Evolutionary conservation across 2,797 vertebrate genomes (phyloP).

Genomic region (Lophius americanus): DNA sequence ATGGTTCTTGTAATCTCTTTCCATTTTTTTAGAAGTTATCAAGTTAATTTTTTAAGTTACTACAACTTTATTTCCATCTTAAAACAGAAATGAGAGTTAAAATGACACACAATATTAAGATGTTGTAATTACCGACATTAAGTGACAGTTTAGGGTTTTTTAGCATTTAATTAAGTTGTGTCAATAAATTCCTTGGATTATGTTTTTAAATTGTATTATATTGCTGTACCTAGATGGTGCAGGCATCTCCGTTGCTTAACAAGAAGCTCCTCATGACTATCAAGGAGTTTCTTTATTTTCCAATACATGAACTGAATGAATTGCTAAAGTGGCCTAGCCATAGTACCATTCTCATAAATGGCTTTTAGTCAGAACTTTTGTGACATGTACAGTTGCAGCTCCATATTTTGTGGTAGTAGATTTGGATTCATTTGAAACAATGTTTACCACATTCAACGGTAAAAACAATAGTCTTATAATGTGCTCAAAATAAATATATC

Average conservation of each 20-base stretch:
- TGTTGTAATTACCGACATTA: too few species aligned
- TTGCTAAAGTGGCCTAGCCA: slow-evolving; percentile 24
- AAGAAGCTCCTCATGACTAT: slow-evolving; percentile 46
- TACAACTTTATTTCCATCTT: too few species aligned
- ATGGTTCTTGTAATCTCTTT: too few species aligned
- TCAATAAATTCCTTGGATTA: too few species aligned
- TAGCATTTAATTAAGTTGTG: too few species aligned
- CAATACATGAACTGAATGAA: slow-evolving; percentile 37
- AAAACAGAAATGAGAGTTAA: too few species aligned
- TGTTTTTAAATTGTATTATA: too few species aligned
- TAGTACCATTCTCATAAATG: slow-evolving; percentile 34
- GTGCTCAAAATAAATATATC: slow-evolving; percentile 6
- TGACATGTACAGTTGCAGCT: too few species aligned
- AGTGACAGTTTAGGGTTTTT: too few species aligned
- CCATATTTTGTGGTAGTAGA: slow-evolving; percentile 2
- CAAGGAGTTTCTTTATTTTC: slow-evolving; percentile 48
- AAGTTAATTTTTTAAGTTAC: too few species aligned
- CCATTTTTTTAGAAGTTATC: too few species aligned
- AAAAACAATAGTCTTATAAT: slow-evolving; percentile 1
- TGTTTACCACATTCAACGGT: slow-evolving; percentile 1
- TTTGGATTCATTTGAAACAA: slow-evolving; percentile 18
- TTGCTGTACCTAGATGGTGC: slow-evolving; percentile 11
- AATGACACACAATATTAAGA: too few species aligned
- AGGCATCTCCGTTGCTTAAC: slow-evolving; percentile 54
- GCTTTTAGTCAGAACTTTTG: slow-evolving; percentile 12